phyloP scores from a whole-genome alignment of 2,113 vertebrate genomes.

The Glaucidium brasilianum region DNA sequence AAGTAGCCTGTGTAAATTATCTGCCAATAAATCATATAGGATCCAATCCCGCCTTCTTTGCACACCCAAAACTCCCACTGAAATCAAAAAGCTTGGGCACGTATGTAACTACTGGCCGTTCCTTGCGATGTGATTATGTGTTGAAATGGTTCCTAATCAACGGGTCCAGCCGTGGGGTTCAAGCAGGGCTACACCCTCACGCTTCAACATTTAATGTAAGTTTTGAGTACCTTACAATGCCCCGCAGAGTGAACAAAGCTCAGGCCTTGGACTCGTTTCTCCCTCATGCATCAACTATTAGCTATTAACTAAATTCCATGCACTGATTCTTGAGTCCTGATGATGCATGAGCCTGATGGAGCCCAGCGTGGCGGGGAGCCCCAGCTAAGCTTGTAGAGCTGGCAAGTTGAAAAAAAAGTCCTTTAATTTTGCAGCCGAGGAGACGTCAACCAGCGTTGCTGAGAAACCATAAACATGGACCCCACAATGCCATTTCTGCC shows the following conservation, averaged over 20 bases:
- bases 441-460: conserved; percentile 29
- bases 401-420: background rate
- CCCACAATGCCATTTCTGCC: conserved; percentile 46
- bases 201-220: background rate
- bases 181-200: background rate
- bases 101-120: background rate
- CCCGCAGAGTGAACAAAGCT: background rate
- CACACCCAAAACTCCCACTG: background rate
- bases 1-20: conserved; percentile 26
- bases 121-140: background rate
- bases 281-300: background rate
- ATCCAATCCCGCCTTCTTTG: background rate
- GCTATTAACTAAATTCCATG: background rate
- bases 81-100: background rate
- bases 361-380: background rate
- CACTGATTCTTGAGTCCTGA: background rate
- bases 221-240: background rate
- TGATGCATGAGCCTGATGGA: background rate
- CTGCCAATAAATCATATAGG: background rate
- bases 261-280: background rate
- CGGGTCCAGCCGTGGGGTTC: background rate
- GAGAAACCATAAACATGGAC: conserved; percentile 60
- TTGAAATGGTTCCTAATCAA: background rate
- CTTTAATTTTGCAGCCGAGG: conserved; percentile 21
- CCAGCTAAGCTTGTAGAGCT: background rate